phyloP scores from a whole-genome alignment of 2,888 invertebrate genomes.

The Notocelia uddmanniana region DNA sequence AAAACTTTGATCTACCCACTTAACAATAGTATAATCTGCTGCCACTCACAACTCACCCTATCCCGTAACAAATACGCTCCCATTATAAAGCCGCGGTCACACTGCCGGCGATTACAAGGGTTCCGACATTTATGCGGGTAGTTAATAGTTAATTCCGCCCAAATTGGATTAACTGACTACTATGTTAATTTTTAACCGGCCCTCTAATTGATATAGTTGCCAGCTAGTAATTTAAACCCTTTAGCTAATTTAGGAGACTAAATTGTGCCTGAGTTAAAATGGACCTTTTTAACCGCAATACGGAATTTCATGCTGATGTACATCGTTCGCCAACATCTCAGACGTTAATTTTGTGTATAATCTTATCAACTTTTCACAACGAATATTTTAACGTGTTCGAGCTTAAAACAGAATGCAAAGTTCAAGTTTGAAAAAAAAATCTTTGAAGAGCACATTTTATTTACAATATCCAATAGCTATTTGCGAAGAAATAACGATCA shows the following conservation, averaged over 20 bases:
- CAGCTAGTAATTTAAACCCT: constrained; percentile 31
- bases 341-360: too few species aligned
- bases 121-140: constrained; percentile 49
- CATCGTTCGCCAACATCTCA: too few species aligned
- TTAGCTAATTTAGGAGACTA: constrained; percentile 5
- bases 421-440: too few species aligned
- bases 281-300: not conserved
- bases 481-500: too few species aligned
- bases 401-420: too few species aligned
- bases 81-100: constrained; percentile 55
- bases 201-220: constrained; percentile 39
- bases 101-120: constrained; percentile 67
- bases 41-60: constrained; percentile 8
- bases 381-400: too few species aligned
- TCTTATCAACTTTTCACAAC: too few species aligned
- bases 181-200: constrained; percentile 46
- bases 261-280: not conserved
- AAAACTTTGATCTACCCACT: too few species aligned
- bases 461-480: too few species aligned
- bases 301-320: not conserved
- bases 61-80: constrained; percentile 27
- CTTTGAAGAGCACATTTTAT: too few species aligned
- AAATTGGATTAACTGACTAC: constrained; percentile 44
- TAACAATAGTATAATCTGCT: not conserved
- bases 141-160: constrained; percentile 43